phyloP scores from a whole-genome alignment of 1,140 invertebrate genomes.

The Drosophila tristis region DNA sequence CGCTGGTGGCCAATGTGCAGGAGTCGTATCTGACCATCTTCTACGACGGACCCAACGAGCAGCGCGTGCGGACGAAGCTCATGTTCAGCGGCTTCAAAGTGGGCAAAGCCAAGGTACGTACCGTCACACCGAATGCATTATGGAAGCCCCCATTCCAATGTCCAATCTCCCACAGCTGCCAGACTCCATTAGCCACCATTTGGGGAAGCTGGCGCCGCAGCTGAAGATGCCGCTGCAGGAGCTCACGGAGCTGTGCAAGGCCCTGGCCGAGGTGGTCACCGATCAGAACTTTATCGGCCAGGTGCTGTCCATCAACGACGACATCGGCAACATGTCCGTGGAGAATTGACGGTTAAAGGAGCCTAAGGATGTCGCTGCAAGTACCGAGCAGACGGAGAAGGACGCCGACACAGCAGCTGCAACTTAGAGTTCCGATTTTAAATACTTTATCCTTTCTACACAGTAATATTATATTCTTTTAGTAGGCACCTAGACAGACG shows the following conservation, averaged over 20 bases:
- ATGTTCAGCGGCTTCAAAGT: conserved; percentile 88
- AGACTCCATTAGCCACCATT: conserved; percentile 86
- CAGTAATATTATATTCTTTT: conserved; percentile 59
- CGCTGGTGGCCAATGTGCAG: conserved; percentile 86
- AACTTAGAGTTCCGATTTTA: conserved; percentile 58
- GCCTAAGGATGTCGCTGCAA: conserved; percentile 72
- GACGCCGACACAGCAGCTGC: conserved; percentile 44
- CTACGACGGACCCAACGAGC: conserved; percentile 89
- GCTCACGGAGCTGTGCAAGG: conserved; percentile 87
- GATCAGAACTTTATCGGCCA: conserved; percentile 90
- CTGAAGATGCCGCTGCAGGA: conserved; percentile 87
- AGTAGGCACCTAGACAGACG: conserved; percentile 58
- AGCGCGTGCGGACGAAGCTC: conserved; percentile 87
- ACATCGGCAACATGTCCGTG: conserved; percentile 90
- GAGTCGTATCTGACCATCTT: conserved; percentile 91
- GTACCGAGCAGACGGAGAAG: conserved; percentile 11
- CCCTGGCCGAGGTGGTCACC: conserved; percentile 88
- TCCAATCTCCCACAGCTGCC: conserved; percentile 85
- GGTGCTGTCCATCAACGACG: conserved; percentile 89
- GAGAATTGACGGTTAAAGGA: conserved; percentile 87
- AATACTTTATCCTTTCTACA: conserved; percentile 55
- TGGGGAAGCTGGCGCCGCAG: conserved; percentile 89
- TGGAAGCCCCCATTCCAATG: conserved; percentile 11
- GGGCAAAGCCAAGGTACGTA: conserved; percentile 87
- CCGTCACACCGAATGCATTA: background rate